Evolutionary conservation across 2,113 vertebrate genomes (phyloP), one percentile per base, ranked within the genome.

Genomic region (Morone saxatilis): DNA sequence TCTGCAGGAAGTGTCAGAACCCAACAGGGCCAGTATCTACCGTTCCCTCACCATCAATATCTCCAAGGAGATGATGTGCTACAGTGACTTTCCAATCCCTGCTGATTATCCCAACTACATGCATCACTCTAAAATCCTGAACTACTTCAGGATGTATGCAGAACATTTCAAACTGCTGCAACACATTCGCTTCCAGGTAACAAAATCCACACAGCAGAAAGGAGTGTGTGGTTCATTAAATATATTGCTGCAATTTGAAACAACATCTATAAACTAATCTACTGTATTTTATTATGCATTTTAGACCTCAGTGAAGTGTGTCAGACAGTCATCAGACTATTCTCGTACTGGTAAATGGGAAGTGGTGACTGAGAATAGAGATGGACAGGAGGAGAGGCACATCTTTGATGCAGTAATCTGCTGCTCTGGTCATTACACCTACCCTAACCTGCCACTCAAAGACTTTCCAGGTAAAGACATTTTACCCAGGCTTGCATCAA

Each of bases 61-160:
- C 70, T 98, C 96, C 81, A 98, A 98, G 79, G 97, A 98, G 89
- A 96, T 98, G 96, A 97, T 97, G 96, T 96, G 96, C 90, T 98
- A 93, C 95, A 98, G 97, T 0, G 96, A 98, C 85, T 97, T 96
- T 73, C 97, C 95, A 65, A 95, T 96, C 47, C 97, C 97, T 0
- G 95, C 94, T 0, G 86, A 97, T 59, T 98, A 92, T 54, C 96
- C 97, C 71, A 98, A 98, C 95, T 98, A 93, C 94, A 97, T 98
- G 97, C 97, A 96, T 81, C 95, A 97, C 84, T 94, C 95, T 31
- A 93, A 95, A 56, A 91, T 98, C 90, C 84, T 97, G 47, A 91
- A 94, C 6, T 98, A 98, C 75, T 97, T 97, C 93, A 93, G 93
- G 84, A 94, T 96, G 95, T 98, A 97, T 0, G 97, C 96, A 6